A percentile compares a stretch with the other conserved stretches of the same genome.
Conservation (phyloP, 2,888 invertebrate species). For the Steinernema scapterisci region DNA sequence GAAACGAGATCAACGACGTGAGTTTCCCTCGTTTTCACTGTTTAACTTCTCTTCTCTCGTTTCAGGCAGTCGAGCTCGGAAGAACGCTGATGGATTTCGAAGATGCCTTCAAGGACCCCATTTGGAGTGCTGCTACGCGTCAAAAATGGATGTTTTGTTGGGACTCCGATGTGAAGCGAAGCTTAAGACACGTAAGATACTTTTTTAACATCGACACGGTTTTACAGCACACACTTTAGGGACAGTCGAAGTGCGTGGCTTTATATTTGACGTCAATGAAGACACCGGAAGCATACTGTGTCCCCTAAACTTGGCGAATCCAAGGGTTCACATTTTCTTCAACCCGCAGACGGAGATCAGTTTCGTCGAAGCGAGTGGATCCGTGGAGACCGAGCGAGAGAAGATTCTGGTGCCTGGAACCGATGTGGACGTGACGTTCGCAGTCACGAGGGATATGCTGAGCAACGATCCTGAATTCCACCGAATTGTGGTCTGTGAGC, state of each 20-base stretch:
- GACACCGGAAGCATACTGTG: background rate
- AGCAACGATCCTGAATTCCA: background rate
- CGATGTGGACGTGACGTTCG: background rate
- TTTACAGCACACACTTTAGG: too few species aligned
- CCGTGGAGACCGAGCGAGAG: background rate
- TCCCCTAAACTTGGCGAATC: background rate
- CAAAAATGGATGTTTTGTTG: background rate
- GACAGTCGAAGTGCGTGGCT: background rate
- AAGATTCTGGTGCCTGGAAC: constrained; percentile 3
- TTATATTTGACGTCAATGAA: background rate
- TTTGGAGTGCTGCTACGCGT: background rate
- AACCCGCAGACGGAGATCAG: background rate
- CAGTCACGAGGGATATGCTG: background rate
- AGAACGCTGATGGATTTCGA: background rate
- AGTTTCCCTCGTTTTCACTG: too few species aligned
- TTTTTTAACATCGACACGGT: too few species aligned
- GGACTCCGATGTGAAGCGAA: background rate
- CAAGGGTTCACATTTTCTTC: background rate
- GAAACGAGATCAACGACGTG: background rate
- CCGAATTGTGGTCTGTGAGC: background rate
- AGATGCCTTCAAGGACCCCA: background rate
- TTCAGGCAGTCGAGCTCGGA: background rate
- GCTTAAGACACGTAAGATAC: background rate
- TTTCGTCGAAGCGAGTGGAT: background rate
- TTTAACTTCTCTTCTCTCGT: too few species aligned